Conservation (phyloP, 2,888 invertebrate genomes). For the Himalopsyche kuldschensis region DNA sequence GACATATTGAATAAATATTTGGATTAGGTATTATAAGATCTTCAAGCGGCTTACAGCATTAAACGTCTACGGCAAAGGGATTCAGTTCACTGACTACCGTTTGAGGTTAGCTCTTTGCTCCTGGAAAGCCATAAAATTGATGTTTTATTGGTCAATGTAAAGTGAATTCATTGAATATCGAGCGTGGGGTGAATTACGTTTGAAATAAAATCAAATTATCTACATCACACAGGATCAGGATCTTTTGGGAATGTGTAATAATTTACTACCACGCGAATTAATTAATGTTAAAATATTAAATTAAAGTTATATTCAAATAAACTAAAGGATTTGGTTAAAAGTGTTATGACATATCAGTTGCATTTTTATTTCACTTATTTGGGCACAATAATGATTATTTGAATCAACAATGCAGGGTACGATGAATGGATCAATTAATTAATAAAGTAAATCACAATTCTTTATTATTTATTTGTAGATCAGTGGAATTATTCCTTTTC, state of each 20-base stretch:
- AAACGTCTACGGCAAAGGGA: conserved; percentile 1
- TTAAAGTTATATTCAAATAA: no score
- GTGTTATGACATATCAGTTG: no score
- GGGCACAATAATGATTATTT: no score
- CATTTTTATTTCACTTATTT: no score
- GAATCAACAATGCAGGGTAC: no score
- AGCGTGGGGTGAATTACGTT: neutral
- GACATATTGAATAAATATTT: conserved; percentile 24
- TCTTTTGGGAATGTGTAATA: neutral
- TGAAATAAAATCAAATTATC: neutral
- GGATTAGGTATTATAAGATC: conserved; percentile 20
- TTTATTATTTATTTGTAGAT: no score
- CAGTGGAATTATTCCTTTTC: no score
- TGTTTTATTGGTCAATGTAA: neutral
- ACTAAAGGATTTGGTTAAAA: no score
- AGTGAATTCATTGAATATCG: neutral
- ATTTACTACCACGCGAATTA: neutral
- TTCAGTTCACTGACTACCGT: neutral
- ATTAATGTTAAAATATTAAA: no score
- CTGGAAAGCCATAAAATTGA: conserved; percentile 8
- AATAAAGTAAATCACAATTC: no score
- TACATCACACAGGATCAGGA: neutral
- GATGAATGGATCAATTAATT: no score
- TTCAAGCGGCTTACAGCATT: neutral
- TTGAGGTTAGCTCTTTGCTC: neutral